Conservation (phyloP, 1,140 invertebrate species). For the Drosophila tsacasi region DNA sequence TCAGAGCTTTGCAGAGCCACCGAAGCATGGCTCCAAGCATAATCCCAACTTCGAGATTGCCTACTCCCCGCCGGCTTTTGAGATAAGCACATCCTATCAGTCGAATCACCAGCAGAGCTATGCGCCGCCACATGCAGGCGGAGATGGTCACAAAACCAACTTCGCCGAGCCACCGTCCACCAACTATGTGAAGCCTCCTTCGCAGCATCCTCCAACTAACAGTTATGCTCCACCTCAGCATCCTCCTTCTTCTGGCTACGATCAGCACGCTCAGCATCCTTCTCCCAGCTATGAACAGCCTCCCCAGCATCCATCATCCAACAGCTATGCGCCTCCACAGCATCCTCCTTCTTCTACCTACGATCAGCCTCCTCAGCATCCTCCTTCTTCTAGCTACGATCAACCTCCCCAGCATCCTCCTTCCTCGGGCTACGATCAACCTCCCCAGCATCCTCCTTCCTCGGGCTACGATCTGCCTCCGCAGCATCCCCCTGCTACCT, state of each 20-base stretch:
- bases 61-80: conserved; percentile 75
- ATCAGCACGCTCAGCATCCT: conserved; percentile 17
- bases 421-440: conserved; percentile 25
- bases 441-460: conserved; percentile 12
- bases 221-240: conserved; percentile 29
- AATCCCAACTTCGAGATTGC: conserved; percentile 63
- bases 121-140: conserved; percentile 13
- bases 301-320: conserved; percentile 4
- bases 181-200: conserved; percentile 24
- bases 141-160: not conserved
- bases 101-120: conserved; percentile 50
- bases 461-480: conserved; percentile 9
- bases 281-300: conserved; percentile 10
- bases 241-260: conserved; percentile 18
- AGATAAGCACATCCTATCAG: conserved; percentile 68
- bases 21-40: conserved; percentile 21
- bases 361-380: conserved; percentile 4
- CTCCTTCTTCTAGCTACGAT: conserved; percentile 5
- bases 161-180: conserved; percentile 24
- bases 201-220: conserved; percentile 9
- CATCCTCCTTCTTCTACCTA: conserved; percentile 20
- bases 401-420: conserved; percentile 20
- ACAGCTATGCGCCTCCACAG: conserved; percentile 14
- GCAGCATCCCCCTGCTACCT: conserved; percentile 15
- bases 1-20: conserved; percentile 73